Percentiles rank a stretch among this genome's conserved stretches.
phyloP scores from a whole-genome alignment of 2,888 invertebrate genomes.

The Notocelia uddmanniana region DNA sequence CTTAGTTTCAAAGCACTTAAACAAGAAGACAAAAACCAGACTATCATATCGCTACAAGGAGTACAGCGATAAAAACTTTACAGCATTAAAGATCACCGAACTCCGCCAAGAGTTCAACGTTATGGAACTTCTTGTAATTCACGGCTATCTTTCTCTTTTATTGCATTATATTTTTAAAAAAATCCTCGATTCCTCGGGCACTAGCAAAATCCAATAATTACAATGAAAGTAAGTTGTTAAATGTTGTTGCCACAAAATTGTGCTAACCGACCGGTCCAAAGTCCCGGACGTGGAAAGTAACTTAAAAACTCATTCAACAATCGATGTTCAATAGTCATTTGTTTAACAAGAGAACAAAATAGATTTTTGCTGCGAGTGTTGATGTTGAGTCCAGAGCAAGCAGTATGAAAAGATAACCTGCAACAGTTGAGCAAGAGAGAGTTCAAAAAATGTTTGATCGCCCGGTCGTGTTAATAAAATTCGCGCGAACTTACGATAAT shows the following conservation, averaged over 20 bases:
- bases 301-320: too few species aligned
- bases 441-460: too few species aligned
- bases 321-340: too few species aligned
- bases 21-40: slow-evolving; percentile 25
- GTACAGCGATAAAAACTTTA: slow-evolving; percentile 28
- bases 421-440: too few species aligned
- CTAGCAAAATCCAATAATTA: not conserved
- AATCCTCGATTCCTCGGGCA: not conserved
- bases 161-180: not conserved
- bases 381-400: too few species aligned
- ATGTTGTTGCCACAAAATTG: not conserved
- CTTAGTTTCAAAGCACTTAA: slow-evolving; percentile 9
- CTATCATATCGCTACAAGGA: not conserved
- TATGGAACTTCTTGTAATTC: not conserved
- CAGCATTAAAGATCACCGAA: slow-evolving; percentile 22
- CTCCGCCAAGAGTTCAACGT: not conserved
- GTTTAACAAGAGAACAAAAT: too few species aligned
- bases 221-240: not conserved
- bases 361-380: too few species aligned
- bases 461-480: too few species aligned
- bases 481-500: too few species aligned
- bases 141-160: not conserved
- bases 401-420: too few species aligned
- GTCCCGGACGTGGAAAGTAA: too few species aligned
- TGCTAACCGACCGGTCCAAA: not conserved